These are phyloP conservation scores for Tridacna gigas DNA, from an alignment of 2,888 invertebrate species.

Conservation along the genomic window DNA sequence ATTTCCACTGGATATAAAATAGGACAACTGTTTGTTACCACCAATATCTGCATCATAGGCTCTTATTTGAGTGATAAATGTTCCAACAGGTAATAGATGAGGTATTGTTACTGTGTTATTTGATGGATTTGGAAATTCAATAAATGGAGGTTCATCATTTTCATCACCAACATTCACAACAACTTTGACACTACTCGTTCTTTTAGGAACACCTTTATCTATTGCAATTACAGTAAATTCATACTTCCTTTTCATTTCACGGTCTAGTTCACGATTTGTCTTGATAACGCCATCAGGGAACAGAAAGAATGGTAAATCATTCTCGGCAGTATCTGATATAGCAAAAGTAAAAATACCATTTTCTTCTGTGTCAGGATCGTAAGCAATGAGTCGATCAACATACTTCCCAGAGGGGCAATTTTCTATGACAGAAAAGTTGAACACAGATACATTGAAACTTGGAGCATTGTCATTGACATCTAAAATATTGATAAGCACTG, in stretches of 20 bases:
- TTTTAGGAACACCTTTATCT: constrained; percentile 66
- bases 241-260: constrained; percentile 63
- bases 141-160: constrained; percentile 81
- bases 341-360: constrained; percentile 66
- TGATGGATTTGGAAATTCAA: constrained; percentile 73
- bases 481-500: constrained; percentile 70
- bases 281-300: constrained; percentile 68
- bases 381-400: constrained; percentile 72
- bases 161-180: constrained; percentile 73
- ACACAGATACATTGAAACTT: constrained; percentile 68
- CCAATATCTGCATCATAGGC: constrained; percentile 77
- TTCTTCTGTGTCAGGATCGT: constrained; percentile 73
- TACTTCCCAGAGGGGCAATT: constrained; percentile 63
- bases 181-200: constrained; percentile 62
- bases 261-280: constrained; percentile 62
- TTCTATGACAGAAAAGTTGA: constrained; percentile 73
- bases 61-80: constrained; percentile 70
- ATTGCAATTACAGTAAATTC: constrained; percentile 65
- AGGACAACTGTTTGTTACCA: constrained; percentile 74
- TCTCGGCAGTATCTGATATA: constrained; percentile 66
- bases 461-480: constrained; percentile 79
- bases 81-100: constrained; percentile 68
- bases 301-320: constrained; percentile 68
- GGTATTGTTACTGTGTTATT: constrained; percentile 75
- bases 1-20: constrained; percentile 80